A percentile compares a stretch with the other conserved stretches of the same genome.
phyloP scores from a whole-genome alignment of 2,797 vertebrate genomes.

The Chloroceryle amazona region DNA sequence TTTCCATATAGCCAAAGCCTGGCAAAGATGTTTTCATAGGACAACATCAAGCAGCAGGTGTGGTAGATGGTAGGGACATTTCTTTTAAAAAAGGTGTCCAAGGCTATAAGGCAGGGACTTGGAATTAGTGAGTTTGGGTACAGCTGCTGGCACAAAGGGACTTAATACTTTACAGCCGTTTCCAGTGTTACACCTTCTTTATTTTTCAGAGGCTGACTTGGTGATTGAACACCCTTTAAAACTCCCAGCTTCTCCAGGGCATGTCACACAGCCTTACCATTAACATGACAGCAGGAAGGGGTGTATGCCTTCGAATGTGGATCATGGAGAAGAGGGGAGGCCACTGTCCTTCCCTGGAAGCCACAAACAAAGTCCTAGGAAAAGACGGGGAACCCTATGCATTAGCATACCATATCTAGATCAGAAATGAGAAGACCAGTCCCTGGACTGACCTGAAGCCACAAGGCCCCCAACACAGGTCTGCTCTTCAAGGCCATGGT shows the following conservation, averaged over 20 bases:
- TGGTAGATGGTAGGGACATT: neutral
- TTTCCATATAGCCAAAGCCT: neutral
- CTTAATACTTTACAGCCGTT: neutral
- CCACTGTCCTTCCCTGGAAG: slow-evolving; percentile 82
- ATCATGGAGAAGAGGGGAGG: slow-evolving; percentile 82
- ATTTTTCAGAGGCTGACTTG: neutral
- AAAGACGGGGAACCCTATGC: neutral
- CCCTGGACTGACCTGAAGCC: neutral
- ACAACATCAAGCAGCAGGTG: neutral
- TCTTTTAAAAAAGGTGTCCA: neutral
- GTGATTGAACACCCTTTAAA: neutral
- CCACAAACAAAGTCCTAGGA: slow-evolving; percentile 80
- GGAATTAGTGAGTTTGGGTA: neutral
- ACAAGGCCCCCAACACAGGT: neutral
- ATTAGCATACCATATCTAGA: neutral
- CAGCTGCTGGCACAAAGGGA: neutral
- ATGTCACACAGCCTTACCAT: slow-evolving; percentile 67
- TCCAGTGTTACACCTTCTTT: neutral
- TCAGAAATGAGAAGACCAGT: neutral
- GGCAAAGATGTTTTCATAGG: neutral
- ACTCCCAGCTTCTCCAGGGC: neutral
- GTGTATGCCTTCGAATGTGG: slow-evolving; percentile 78
- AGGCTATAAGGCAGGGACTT: neutral
- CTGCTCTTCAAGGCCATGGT: neutral
- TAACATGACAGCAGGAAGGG: slow-evolving; percentile 78